Evolutionary conservation across 2,113 vertebrate genomes (phyloP).

Genomic region (Plectropomus leopardus): DNA sequence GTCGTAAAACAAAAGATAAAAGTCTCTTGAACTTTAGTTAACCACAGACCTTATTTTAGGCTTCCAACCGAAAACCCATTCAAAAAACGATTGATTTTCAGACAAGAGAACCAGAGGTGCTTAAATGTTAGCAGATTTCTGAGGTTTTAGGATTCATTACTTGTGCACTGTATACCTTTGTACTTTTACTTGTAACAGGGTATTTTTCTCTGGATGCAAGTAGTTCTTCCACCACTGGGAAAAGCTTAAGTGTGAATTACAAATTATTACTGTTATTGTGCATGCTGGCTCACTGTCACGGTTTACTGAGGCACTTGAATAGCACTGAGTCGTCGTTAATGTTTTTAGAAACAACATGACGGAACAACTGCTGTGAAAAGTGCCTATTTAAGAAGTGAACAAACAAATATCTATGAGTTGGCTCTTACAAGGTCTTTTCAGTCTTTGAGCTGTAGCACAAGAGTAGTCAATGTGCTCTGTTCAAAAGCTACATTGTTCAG

Average conservation of each 20-base stretch:
- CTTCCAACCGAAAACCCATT: too few relatives aligned
- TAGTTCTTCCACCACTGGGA: neutral
- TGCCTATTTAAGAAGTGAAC: slow-evolving; percentile 5
- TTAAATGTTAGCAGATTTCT: too few relatives aligned
- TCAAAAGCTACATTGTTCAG: slow-evolving; percentile 30
- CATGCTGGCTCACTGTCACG: too few relatives aligned
- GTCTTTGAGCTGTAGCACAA: neutral
- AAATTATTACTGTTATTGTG: neutral
- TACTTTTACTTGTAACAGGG: neutral
- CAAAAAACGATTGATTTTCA: too few relatives aligned
- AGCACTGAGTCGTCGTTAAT: neutral
- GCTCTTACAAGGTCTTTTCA: slow-evolving; percentile 17
- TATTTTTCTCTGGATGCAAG: neutral
- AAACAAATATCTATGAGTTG: slow-evolving; percentile 27
- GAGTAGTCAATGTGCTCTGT: slow-evolving; percentile 10
- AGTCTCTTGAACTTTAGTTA: too few relatives aligned
- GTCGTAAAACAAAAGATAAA: too few relatives aligned
- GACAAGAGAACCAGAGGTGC: too few relatives aligned
- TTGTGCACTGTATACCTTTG: neutral
- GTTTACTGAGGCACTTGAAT: neutral
- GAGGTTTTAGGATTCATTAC: too few relatives aligned
- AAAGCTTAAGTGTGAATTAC: neutral
- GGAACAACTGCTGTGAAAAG: neutral
- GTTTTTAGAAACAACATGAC: slow-evolving; percentile 5
- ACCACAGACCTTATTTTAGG: too few relatives aligned